These are phyloP conservation scores for Rhabdornis inornatus DNA, from an alignment of 2,113 vertebrate genomes.

Conservation along the genomic window DNA sequence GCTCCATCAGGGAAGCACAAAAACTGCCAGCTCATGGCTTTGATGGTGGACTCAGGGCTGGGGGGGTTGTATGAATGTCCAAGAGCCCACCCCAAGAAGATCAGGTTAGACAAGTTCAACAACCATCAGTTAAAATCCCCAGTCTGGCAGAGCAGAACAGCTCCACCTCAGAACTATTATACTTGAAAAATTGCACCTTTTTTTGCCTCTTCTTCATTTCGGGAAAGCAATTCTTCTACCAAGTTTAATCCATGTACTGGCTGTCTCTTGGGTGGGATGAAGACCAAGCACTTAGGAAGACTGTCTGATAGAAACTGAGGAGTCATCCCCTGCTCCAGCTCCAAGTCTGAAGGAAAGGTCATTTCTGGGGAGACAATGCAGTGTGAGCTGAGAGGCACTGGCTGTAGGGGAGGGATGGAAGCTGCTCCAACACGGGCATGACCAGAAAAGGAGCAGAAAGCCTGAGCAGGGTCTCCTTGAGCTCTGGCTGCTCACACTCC, in stretches of 20 bases:
- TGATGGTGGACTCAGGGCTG: background rate
- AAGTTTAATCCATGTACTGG: background rate
- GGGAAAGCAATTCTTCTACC: background rate
- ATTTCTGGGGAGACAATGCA: background rate
- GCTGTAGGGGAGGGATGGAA: background rate
- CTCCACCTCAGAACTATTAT: background rate
- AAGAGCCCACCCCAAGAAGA: background rate
- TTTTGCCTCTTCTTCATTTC: background rate
- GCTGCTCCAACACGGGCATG: background rate
- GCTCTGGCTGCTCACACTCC: background rate
- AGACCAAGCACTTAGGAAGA: background rate
- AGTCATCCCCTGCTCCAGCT: background rate
- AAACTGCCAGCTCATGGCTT: background rate
- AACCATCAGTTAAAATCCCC: background rate
- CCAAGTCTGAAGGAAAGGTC: background rate
- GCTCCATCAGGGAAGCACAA: background rate
- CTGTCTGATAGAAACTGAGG: background rate
- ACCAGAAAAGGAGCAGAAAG: background rate
- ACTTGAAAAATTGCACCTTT: background rate
- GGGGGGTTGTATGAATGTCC: background rate
- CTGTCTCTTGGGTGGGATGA: background rate
- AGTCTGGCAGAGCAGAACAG: background rate
- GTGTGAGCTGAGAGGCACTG: accelerated
- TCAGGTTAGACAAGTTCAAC: background rate
- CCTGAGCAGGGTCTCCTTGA: background rate